These are phyloP conservation scores for Calyptomena viridis DNA, from an alignment of 2,113 vertebrate species.

Conservation along the genomic window DNA sequence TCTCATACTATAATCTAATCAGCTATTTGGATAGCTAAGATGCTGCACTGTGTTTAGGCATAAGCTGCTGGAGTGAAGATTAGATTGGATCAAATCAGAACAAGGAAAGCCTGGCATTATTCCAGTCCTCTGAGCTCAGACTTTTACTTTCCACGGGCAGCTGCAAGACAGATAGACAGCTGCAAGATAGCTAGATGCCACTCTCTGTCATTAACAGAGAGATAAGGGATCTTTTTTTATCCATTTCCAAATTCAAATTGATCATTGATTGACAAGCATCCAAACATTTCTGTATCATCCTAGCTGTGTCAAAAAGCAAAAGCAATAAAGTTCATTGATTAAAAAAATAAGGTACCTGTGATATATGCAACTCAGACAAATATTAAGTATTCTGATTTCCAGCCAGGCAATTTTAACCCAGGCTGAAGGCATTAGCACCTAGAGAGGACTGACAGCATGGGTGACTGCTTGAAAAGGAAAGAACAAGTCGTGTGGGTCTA, in stretches of 20 bases:
- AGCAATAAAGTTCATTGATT: neutral
- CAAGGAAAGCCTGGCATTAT: neutral
- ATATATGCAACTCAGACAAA: neutral
- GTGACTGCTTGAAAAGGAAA: neutral
- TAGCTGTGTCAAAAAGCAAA: neutral
- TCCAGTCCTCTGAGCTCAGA: neutral
- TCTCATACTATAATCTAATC: neutral
- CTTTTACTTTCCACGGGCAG: neutral
- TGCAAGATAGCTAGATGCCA: neutral
- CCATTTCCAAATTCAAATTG: neutral
- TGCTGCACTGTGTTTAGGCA: neutral
- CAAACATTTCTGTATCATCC: neutral
- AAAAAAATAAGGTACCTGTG: neutral
- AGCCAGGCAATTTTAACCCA: neutral
- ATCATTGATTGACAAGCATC: neutral
- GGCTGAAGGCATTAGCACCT: neutral
- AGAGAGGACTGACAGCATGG: neutral
- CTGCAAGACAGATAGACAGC: neutral
- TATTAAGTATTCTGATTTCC: neutral
- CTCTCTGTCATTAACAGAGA: neutral
- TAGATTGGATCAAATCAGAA: constrained; percentile 1
- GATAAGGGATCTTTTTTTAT: neutral
- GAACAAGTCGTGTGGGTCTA: neutral
- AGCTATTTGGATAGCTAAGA: neutral
- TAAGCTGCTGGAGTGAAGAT: neutral